phyloP scores from a whole-genome alignment of 2,797 vertebrate species.

The Enoplosus armatus region DNA sequence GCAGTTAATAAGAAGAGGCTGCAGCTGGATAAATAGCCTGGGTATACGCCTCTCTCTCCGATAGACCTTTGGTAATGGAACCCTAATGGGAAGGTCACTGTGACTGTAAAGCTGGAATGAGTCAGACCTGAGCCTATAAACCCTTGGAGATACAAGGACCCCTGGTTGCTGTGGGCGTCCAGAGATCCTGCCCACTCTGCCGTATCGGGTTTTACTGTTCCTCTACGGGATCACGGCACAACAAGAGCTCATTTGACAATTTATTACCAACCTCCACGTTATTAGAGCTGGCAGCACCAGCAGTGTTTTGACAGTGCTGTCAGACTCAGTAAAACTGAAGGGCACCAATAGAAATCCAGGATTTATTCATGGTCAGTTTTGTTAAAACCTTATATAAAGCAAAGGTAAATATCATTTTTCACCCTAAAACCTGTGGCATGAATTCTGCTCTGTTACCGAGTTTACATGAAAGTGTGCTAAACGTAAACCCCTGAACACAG shows the following conservation, averaged over 20 bases:
- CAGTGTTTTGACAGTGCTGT: slow-evolving; percentile 77
- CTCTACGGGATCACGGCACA: slow-evolving; percentile 58
- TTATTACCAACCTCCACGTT: slow-evolving; percentile 66
- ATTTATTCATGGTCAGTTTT: slow-evolving; percentile 54
- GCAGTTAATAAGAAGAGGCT: slow-evolving; percentile 63
- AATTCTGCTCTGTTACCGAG: slow-evolving; percentile 18
- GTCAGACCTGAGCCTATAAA: slow-evolving; percentile 78
- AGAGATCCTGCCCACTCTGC: slow-evolving; percentile 61
- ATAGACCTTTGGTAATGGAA: slow-evolving; percentile 76
- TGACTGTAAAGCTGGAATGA: slow-evolving; percentile 78
- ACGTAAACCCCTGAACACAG: slow-evolving; percentile 20
- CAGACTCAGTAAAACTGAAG: slow-evolving; percentile 70
- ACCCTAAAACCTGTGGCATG: slow-evolving; percentile 42
- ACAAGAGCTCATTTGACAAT: slow-evolving; percentile 77
- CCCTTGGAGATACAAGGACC: slow-evolving; percentile 66
- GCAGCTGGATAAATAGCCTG: slow-evolving; percentile 81
- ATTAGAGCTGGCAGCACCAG: slow-evolving; percentile 72
- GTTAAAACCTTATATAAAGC: slow-evolving; percentile 49
- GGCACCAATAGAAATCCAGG: slow-evolving; percentile 61
- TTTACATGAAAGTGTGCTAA: slow-evolving; percentile 28
- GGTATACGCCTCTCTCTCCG: slow-evolving; percentile 54
- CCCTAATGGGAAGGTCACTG: slow-evolving; percentile 82
- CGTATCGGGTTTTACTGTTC: slow-evolving; percentile 75
- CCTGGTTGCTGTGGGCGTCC: slow-evolving; percentile 48
- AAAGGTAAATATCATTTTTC: slow-evolving; percentile 54